Evolutionary conservation across 2,888 invertebrate genomes (phyloP), one percentile per base, ranked within the genome.

Genomic region (Xanthorhoe designata): DNA sequence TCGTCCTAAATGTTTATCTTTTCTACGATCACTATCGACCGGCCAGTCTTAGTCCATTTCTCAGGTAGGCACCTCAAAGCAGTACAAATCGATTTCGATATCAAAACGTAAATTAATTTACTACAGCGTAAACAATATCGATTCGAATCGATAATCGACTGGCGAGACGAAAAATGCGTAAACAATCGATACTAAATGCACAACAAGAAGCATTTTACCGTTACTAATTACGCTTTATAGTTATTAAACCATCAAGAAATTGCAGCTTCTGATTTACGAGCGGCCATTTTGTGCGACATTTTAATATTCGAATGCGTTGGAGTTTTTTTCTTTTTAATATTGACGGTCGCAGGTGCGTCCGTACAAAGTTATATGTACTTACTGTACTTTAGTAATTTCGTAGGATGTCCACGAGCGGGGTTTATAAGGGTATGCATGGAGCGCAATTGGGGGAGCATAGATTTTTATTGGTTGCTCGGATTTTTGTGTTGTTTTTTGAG

Each of bases 161-260:
- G 78, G 70, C 70, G 80, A 78, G 80, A 81, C 80, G 75, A 74
- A 79, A 79, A 81, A 74, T 78, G 81, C 86, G 87, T 88, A 86
- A 85, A 89, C 84, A 88, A 89, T 89, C 84, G 82, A 80, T 88
- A 85, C 66, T 69, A 69, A 74, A 83, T 78, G 79, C 76, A 74
- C 79, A 83, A 77, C 70, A 74, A 72, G 88, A 62, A 62, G 62
- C 66, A 62, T 66, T 88, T 87, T 86, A 86, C 90, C 89, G 86
- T 90, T 83, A 85, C 89, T 92, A 92, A 92, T 91, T 89, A 91
- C 82, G 76, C 83, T 90, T 91, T 86, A 88, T 89, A 87, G 87
- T 90, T 90, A 89, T 88, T 90, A 91, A 85, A 84, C 82, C 82
- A 74, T 74, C 80, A 83, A 88, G 89, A 87, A 91, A 91, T 90